Evolutionary conservation across 2,113 vertebrate genomes (phyloP).

Genomic region (Parus major): DNA sequence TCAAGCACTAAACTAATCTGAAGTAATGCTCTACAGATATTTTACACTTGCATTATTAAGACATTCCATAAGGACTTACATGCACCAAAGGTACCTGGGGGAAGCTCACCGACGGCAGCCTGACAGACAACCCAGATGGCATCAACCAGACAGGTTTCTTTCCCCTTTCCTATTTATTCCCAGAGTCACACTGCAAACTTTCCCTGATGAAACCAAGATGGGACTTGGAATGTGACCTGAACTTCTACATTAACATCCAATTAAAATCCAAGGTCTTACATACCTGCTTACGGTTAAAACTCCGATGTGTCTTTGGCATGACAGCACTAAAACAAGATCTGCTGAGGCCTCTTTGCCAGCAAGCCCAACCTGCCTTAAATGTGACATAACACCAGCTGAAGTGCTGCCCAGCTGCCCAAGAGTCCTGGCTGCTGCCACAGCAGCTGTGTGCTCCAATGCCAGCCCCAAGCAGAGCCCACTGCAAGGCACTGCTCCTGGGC

Average conservation of each 20-base stretch:
- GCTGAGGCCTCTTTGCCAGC: not conserved
- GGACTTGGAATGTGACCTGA: not conserved
- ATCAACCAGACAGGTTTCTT: not conserved
- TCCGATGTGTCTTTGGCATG: accelerated
- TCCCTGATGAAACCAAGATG: not conserved
- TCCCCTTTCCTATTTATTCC: not conserved
- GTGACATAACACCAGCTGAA: accelerated
- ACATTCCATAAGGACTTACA: not conserved
- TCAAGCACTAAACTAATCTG: not conserved
- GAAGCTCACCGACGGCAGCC: not conserved
- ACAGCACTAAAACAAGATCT: not conserved
- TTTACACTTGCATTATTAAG: not conserved
- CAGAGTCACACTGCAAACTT: not conserved
- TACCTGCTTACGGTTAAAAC: not conserved
- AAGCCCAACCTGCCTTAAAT: not conserved
- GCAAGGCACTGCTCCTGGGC: not conserved
- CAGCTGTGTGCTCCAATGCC: not conserved
- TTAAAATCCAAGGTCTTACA: not conserved
- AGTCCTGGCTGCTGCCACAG: not conserved
- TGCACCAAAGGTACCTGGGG: not conserved
- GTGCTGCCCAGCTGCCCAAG: not conserved
- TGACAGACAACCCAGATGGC: not conserved
- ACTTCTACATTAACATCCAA: not conserved
- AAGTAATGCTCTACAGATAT: not conserved
- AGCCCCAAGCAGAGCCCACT: not conserved